These are phyloP conservation scores for Meiosimyza platycephala DNA, from an alignment of 2,888 invertebrate genomes.

Conservation along the genomic window DNA sequence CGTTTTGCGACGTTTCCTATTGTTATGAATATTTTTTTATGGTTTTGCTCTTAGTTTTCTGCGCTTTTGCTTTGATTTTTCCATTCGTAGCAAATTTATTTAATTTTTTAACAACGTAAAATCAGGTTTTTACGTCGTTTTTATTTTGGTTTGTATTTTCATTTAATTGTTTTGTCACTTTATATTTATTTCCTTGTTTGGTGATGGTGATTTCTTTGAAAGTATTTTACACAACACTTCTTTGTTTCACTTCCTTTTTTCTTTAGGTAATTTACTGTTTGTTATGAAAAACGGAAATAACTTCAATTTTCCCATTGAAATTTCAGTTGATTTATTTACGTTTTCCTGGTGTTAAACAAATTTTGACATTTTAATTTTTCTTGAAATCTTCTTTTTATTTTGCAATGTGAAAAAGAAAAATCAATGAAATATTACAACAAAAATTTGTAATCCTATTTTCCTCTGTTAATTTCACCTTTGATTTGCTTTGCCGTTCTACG, in stretches of 20 bases:
- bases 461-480: slow-evolving; percentile 27
- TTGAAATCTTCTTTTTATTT: no score
- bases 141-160: slow-evolving; percentile 37
- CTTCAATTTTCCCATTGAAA: no score
- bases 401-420: slow-evolving; percentile 17
- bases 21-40: slow-evolving; percentile 43
- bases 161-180: slow-evolving; percentile 13
- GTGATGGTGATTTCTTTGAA: not conserved
- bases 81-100: slow-evolving; percentile 16
- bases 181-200: slow-evolving; percentile 4
- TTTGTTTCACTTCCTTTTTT: not conserved
- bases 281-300: not conserved
- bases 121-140: slow-evolving; percentile 35
- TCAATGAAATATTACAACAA: slow-evolving; percentile 17
- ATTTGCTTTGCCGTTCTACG: slow-evolving; percentile 38
- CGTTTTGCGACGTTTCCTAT: slow-evolving; percentile 56
- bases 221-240: not conserved
- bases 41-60: slow-evolving; percentile 40
- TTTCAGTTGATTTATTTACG: not conserved
- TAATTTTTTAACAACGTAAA: slow-evolving; percentile 31
- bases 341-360: not conserved
- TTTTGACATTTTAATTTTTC: no score
- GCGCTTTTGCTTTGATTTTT: slow-evolving; percentile 39
- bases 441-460: slow-evolving; percentile 8
- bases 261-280: not conserved